Evolutionary conservation across 2,888 invertebrate genomes (phyloP), one percentile per base, ranked within the genome.

Genomic region (Andrena bucephala): DNA sequence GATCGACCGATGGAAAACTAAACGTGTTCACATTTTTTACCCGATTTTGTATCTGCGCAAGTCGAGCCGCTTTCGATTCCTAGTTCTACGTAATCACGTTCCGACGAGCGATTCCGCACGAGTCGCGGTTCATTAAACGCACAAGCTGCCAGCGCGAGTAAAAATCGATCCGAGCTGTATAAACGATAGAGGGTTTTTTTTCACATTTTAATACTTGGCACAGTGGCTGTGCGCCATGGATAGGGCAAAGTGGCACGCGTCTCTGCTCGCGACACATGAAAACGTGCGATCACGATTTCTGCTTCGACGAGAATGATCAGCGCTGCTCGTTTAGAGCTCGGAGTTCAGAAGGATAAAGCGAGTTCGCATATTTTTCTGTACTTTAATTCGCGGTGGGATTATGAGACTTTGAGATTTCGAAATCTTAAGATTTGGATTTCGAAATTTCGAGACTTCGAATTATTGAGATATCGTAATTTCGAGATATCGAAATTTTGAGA

Each of bases 121-220:
- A 48, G 57, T 82, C 63, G 76, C 65, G 83, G 69, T 68, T 33
- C 59, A 59, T 81, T 42, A 57, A 82, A 77, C 83, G 83, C 83
- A 83, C 83, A 83, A 82, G 59, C 29, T 8, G 31, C n/a, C 52
- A 6, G 33, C 36, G 16, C 10, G 59, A 60, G 60, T 29, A 10
- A 24, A 24, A 27, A 60, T 42, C 42, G 16, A 42, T 36, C 16
- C 67, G 80, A 68, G 16, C 33, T 50, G 54, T 57, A 24, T 24
- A 63, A 67, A 63, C 7, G 62, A 36, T 29, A 69, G 57, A 60
- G 31, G 42, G 42, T 29, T 77, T 81, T 83, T 78, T 27, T 31
- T 0, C 20, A 69, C 66, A n/a, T 72, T 80, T 80, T 80, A 66
- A 80, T 67, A 62, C 59, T 20, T 31, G 20, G 42, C 29, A 57